phyloP scores from a whole-genome alignment of 2,797 vertebrate species.

The Merluccius polli region DNA sequence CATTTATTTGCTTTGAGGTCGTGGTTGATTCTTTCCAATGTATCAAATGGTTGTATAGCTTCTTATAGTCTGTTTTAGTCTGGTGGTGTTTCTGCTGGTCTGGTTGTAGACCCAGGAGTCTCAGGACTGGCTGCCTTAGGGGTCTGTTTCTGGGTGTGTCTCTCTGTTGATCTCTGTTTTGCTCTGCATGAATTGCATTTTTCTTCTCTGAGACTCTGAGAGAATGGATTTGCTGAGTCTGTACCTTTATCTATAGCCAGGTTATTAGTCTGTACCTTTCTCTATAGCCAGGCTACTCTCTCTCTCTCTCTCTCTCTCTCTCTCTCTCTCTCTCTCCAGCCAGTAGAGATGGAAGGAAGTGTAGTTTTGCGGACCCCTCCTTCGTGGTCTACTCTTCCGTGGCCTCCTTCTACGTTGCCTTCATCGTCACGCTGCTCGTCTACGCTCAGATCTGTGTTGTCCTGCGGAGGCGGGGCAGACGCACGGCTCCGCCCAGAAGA shows the following conservation, averaged over 20 bases:
- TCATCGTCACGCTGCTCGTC: conserved; percentile 76
- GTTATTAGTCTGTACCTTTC: not conserved
- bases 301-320: not conserved
- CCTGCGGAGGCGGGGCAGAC: conserved; percentile 67
- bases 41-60: not conserved
- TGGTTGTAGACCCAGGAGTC: too few species aligned
- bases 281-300: not conserved
- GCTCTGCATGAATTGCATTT: not conserved
- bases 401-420: conserved; percentile 79
- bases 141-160: too few species aligned
- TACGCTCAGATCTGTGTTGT: conserved; percentile 79
- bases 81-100: too few species aligned
- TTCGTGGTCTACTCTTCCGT: conserved; percentile 79
- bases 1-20: not conserved
- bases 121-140: too few species aligned
- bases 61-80: not conserved
- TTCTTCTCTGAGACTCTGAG: not conserved
- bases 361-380: conserved; percentile 75
- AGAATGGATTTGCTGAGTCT: not conserved
- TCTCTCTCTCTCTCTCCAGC: conserved; percentile 42
- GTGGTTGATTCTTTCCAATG: not conserved
- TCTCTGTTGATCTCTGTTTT: too few species aligned
- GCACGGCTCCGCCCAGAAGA: conserved; percentile 62
- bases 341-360: conserved; percentile 64
- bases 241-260: not conserved